Evolutionary conservation across 2,113 vertebrate genomes (phyloP).

Genomic region (Apeltes quadracus): DNA sequence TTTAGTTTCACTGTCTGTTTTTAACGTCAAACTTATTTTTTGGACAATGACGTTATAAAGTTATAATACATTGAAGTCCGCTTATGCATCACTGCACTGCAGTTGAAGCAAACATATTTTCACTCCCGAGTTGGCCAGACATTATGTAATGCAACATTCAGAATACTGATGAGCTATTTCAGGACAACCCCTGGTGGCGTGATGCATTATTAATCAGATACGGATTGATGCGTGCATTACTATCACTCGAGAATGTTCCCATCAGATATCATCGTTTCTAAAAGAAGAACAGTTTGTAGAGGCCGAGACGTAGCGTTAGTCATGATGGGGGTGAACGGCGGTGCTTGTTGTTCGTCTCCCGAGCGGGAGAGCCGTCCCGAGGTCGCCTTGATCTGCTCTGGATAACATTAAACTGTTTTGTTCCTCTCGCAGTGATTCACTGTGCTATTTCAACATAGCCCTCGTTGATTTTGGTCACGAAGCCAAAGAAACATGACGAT

Average conservation of each 20-base stretch:
- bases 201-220: slow-evolving; percentile 13
- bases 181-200: neutral
- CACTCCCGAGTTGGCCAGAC: neutral
- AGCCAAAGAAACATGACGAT: slow-evolving; percentile 46
- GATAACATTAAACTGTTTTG: slow-evolving; percentile 42
- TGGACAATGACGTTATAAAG: neutral
- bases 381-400: slow-evolving; percentile 25
- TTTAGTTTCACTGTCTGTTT: neutral
- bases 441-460: slow-evolving; percentile 50
- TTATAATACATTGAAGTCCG: too few relatives aligned
- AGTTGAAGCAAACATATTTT: slow-evolving; percentile 11
- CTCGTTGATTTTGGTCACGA: slow-evolving; percentile 40
- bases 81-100: slow-evolving; percentile 5
- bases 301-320: neutral
- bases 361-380: slow-evolving; percentile 18
- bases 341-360: slow-evolving; percentile 27
- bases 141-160: slow-evolving; percentile 7
- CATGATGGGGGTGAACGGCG: neutral
- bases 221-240: neutral
- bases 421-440: slow-evolving; percentile 53
- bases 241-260: neutral
- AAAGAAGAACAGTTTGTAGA: neutral
- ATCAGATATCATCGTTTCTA: neutral
- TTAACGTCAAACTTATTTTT: neutral
- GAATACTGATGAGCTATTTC: neutral